Conservation (phyloP, 1,140 invertebrate genomes). For the Brachionus angularis region DNA sequence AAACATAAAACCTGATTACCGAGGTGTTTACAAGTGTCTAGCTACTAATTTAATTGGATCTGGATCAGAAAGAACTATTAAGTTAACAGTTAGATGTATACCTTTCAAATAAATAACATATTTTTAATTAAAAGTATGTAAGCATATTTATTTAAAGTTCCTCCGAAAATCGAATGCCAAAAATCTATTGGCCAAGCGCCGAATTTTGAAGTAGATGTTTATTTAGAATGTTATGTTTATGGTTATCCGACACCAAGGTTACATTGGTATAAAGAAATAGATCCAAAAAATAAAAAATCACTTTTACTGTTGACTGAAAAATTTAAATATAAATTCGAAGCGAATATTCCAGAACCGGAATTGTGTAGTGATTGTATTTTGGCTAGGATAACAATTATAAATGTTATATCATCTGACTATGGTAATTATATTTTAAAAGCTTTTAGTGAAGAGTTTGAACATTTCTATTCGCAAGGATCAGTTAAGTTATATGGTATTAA, state of each 20-base stretch:
- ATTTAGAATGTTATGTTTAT: conserved; percentile 44
- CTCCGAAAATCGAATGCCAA: conserved; percentile 34
- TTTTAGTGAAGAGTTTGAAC: background rate
- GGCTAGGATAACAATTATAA: conserved; percentile 34
- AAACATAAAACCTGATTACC: conserved; percentile 15
- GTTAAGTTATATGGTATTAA: conserved; percentile 36
- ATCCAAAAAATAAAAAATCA: conserved; percentile 28
- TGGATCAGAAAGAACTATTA: conserved; percentile 40
- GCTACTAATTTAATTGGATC: conserved; percentile 43
- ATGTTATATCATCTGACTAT: conserved; percentile 25
- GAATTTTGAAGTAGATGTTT: conserved; percentile 39
- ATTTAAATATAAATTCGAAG: conserved; percentile 43
- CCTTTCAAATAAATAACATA: background rate
- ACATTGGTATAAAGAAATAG: conserved; percentile 40
- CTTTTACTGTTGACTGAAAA: conserved; percentile 38
- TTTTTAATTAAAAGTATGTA: background rate
- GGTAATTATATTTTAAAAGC: conserved; percentile 30
- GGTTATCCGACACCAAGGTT: conserved; percentile 42
- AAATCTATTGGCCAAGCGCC: conserved; percentile 40
- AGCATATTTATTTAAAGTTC: conserved; percentile 22
- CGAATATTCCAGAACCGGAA: conserved; percentile 33
- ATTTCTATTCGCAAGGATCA: conserved; percentile 1
- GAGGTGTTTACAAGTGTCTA: conserved; percentile 33
- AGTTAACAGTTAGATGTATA: conserved; percentile 43
- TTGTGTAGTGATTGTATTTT: conserved; percentile 44